Conservation (phyloP, 2,797 vertebrate genomes). For the Emys orbicularis region DNA sequence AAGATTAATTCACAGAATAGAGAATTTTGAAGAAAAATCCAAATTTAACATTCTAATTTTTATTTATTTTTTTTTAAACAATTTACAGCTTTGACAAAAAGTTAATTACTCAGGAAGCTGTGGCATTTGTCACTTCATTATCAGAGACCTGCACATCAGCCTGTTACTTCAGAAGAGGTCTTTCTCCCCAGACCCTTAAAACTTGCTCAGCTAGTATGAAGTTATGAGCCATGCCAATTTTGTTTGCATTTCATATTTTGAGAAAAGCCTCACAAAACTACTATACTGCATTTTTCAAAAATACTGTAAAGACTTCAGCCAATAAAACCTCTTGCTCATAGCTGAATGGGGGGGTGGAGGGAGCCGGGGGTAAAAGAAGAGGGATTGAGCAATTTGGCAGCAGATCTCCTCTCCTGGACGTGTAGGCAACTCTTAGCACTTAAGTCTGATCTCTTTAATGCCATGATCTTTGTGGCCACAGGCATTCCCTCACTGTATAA, state of each 20-base stretch:
- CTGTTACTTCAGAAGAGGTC: not conserved
- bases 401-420: not conserved
- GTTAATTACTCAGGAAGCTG: not conserved
- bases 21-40: not conserved
- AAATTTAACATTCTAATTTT: not conserved
- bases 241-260: not conserved
- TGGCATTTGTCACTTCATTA: not conserved
- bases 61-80: not conserved
- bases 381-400: not conserved
- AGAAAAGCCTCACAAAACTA: not conserved
- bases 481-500: not conserved
- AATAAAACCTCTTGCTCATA: not conserved
- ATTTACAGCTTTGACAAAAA: not conserved
- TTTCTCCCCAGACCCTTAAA: not conserved
- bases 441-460: not conserved
- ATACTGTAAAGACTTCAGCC: not conserved
- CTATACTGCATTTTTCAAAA: not conserved
- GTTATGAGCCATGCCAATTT: not conserved
- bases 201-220: not conserved
- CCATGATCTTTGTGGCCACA: not conserved
- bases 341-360: not conserved
- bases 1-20: not conserved
- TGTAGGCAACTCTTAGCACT: not conserved
- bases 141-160: fast-evolving
- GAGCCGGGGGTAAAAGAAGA: not conserved